These are phyloP conservation scores for Apogon hyalosoma DNA, from an alignment of 2,797 vertebrate genomes.

Conservation along the genomic window DNA sequence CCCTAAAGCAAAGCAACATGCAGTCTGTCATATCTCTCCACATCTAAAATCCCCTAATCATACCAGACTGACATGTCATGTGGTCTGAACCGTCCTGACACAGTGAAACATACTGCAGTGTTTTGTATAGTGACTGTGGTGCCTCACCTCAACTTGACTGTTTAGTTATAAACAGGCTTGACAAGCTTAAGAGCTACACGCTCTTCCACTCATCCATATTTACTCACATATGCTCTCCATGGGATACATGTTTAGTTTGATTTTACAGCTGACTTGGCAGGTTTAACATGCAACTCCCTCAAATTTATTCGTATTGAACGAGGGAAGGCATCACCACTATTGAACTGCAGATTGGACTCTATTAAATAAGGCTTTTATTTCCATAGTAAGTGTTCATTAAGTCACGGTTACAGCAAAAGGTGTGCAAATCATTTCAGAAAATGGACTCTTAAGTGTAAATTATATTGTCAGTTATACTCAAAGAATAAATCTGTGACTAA, in stretches of 20 bases:
- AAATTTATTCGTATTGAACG: conserved; percentile 18
- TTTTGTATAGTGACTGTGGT: not conserved
- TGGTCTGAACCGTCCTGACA: not conserved
- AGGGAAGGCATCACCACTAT: conserved; percentile 4
- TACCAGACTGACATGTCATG: too few species aligned
- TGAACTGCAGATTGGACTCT: not conserved
- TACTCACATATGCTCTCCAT: conserved; percentile 14
- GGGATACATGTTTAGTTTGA: conserved; percentile 10
- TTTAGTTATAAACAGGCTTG: conserved; percentile 12
- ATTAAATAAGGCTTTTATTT: not conserved
- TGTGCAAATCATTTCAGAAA: not conserved
- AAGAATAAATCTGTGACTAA: too few species aligned
- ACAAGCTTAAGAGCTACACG: not conserved
- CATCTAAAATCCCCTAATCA: too few species aligned
- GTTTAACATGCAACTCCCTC: conserved; percentile 2
- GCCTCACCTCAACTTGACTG: conserved; percentile 4
- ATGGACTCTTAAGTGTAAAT: not conserved
- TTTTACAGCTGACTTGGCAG: conserved; percentile 2
- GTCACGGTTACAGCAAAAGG: not conserved
- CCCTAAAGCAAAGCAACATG: too few species aligned
- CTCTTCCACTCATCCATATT: conserved; percentile 13
- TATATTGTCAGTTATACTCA: too few species aligned
- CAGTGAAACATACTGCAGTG: not conserved
- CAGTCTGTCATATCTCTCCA: too few species aligned
- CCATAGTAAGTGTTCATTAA: not conserved